These are phyloP conservation scores for Pectinophora gossypiella DNA, from an alignment of 1,140 invertebrate genomes.

Conservation along the genomic window DNA sequence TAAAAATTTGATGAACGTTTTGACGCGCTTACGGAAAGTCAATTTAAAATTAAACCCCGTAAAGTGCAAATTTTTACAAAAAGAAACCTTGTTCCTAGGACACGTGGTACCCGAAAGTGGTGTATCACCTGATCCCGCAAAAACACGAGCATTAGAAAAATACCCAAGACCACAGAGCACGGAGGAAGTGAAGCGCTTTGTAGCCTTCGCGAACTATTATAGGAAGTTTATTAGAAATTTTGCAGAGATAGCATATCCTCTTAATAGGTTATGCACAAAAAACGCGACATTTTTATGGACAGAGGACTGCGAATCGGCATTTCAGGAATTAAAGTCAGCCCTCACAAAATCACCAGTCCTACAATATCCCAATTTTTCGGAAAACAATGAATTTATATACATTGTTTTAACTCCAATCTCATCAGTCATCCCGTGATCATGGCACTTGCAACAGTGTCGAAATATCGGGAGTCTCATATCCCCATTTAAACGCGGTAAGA, in stretches of 20 bases:
- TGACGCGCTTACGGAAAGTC: background rate
- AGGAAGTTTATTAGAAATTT: background rate
- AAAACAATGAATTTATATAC: too few species aligned
- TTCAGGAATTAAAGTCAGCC: conserved; percentile 16
- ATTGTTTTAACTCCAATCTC: too few species aligned
- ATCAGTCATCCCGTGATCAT: too few species aligned
- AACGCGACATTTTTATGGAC: background rate
- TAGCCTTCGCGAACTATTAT: conserved; percentile 25
- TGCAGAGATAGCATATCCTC: background rate
- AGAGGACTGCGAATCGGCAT: conserved; percentile 11
- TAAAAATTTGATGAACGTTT: conserved; percentile 2
- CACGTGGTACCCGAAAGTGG: conserved; percentile 15
- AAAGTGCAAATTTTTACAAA: conserved; percentile 20
- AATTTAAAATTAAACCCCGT: conserved; percentile 15
- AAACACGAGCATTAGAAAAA: conserved; percentile 14
- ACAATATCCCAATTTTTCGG: background rate
- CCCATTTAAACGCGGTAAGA: too few species aligned
- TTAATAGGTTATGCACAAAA: background rate
- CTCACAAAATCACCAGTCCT: background rate
- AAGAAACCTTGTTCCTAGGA: conserved; percentile 17
- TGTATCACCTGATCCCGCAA: conserved; percentile 20
- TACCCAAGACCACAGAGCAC: conserved; percentile 20
- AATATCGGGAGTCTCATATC: too few species aligned
- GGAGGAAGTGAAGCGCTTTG: conserved; percentile 31
- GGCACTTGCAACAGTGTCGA: too few species aligned